phyloP scores from a whole-genome alignment of 2,113 vertebrate genomes.

The Bolborhynchus lineola region DNA sequence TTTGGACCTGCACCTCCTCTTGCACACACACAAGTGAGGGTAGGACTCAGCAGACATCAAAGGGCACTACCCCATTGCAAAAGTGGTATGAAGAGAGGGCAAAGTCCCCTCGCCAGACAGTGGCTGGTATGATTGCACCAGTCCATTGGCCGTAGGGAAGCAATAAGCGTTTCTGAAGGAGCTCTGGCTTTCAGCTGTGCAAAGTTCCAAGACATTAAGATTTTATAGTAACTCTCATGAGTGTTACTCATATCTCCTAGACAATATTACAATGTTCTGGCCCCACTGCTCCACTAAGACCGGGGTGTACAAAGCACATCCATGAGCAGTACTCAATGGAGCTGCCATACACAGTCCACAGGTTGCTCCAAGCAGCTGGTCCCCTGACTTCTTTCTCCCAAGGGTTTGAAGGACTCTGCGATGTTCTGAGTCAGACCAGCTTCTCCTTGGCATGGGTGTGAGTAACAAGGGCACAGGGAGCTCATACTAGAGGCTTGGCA shows the following conservation, averaged over 20 bases:
- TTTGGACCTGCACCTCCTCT: not conserved
- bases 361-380: not conserved
- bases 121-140: not conserved
- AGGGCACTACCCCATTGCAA: not conserved
- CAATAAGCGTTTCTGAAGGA: not conserved
- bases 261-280: not conserved
- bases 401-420: not conserved
- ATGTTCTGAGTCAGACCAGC: not conserved
- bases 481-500: not conserved
- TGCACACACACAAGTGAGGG: not conserved
- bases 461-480: too few species aligned
- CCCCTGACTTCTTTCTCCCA: not conserved
- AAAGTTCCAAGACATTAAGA: not conserved
- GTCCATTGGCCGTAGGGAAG: rapidly evolving
- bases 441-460: not conserved
- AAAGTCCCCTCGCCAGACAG: rapidly evolving
- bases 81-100: not conserved
- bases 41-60: not conserved
- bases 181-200: not conserved
- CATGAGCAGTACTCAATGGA: rapidly evolving
- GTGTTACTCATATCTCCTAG: not conserved
- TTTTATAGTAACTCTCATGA: not conserved
- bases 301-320: rapidly evolving
- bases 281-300: not conserved
- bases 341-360: not conserved